Evolutionary conservation across 2,113 vertebrate genomes (phyloP), one percentile per base, ranked within the genome.

Genomic region (Protobothrops flavoviridis): DNA sequence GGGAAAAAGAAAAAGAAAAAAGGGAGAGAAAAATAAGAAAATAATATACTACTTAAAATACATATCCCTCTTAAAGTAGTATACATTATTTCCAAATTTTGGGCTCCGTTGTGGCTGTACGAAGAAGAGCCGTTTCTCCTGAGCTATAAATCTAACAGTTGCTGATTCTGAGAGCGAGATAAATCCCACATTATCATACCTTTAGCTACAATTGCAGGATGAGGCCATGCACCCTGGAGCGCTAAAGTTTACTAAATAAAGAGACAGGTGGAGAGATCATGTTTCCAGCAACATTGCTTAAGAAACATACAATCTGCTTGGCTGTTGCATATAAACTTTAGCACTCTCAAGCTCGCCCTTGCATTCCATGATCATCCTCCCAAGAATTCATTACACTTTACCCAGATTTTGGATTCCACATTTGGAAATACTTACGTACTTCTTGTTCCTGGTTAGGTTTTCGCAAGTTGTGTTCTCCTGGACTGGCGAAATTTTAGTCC

Each of bases 351-450:
- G 13, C 61, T 26, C 33, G 26, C 29, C 59, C 93, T 94, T 89
- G 91, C 69, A 91, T 92, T 48, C 94, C 93, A 94, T 94, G 69
- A 90, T 52, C 95, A 92, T 95, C 95, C 93, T 93, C 3, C 85
- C 85, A 91, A 85, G 91, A 94, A 93, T 95, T 85, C 90, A 86
- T 91, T 95, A 94, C 93, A 96, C 95, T 97, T 11, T 0, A 85
- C 96, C 64, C 95, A 95, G 93, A 96, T 96, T 95, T 94, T 96
- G 48, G 91, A 91, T 96, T 92, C 91, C 94, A 95, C 94, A 1
- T 74, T 74, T 74, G 96, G 92, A 96, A 97, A 95, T 95, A 94
- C 95, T 97, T 97, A 97, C 97, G 96, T 95, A 97, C 97, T 97
- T 97, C n/a, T 97, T 96, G 97, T 33, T 92, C 94, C 91, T 85